Evolutionary conservation across 53 echinoderm and acorn worm species (phyloP), one percentile per base, ranked within the genome.

Genomic region (Holothuria scabra): DNA sequence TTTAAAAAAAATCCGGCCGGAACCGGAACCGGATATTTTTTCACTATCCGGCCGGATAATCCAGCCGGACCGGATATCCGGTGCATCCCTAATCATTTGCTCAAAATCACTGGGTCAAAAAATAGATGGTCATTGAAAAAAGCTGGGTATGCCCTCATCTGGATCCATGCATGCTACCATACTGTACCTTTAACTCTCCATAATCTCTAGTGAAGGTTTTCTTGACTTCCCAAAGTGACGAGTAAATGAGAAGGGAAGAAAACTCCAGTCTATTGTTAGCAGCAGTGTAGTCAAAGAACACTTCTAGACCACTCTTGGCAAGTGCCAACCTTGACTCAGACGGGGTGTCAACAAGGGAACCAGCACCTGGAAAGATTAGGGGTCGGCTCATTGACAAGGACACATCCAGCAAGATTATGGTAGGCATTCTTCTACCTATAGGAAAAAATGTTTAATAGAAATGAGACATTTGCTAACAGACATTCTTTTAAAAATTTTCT

Each of bases 351-450:
- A 64, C 82, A 41, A 41, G 7, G 14, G 62, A 68, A 56, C 62
- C 46, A 26, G 58, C 80, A 28, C 72, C 85, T 34, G 88, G 33
- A 26, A 88, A n/a, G 48, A 62, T 23, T 14, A 94, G 82, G 28
- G 95, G 95, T 55, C 90, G 81, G 52, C 86, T 93, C 97, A 97
- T 97, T 49, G 97, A 97, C 46, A 97, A 79, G 28, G 97, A 97
- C 0, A 92, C 94, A 72, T 97, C 97, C 28, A 97, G 59, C 21
- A 97, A 78, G 32, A 97, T 82, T 2, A 97, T 76, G 32, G 94
- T 94, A 19, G 97, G 97, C 97, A 97, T 97, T 28, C 49, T 93
- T 79, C 12, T 8, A 70, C 19, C 83, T 71, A 6, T 0, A 52
- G 52, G 14, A 52, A 52, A 52, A 52, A 52, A 16, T 6, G 52